Evolutionary conservation across 2,113 vertebrate genomes (phyloP), one percentile per base, ranked within the genome.

Genomic region (Spea multiplicata): DNA sequence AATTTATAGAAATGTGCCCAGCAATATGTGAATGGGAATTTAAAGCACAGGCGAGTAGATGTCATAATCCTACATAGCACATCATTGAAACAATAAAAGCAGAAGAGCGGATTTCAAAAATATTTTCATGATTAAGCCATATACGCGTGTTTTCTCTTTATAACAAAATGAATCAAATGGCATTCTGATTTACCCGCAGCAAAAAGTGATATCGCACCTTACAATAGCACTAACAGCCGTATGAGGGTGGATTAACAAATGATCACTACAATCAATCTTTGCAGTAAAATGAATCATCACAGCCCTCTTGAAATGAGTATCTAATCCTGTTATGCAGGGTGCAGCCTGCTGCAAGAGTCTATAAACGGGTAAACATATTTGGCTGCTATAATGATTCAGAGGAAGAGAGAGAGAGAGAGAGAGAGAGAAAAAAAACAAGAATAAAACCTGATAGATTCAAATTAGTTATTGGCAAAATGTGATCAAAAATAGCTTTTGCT

Each of bases 401-500:
- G 44, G 67, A 67, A 81, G 76, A 82, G 50, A 65, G 66, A 57
- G 47, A 66, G 14, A 59, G 14, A 48, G 8, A 71, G 66, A 71
- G 59, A 12, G 8, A 78, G 12, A 0, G 16, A 74, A 61, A 61
- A 61, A 61, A 61, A 61, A 61, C 50, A 53, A 9, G 61, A 79
- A 49, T 57, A 73, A 65, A 73, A 61, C 64, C 74, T 84, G 49
- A 16, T 9, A 13, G 80, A 84, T 84, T 86, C 83, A 85, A 84
- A 86, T 84, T 47, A 85, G 71, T 83, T 87, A 79, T 83, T 86
- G 87, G 84, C 82, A 86, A 86, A 90, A 88, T 87, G 85, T 73
- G 88, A 89, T 90, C 94, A 92, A 94, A 95, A 94, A 94, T 90
- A 94, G 91, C 86, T 84, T 84, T 88, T 89, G 89, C 78, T 76